Evolutionary conservation across 1,140 invertebrate genomes (phyloP).

Genomic region (Drosophila bipectinata): DNA sequence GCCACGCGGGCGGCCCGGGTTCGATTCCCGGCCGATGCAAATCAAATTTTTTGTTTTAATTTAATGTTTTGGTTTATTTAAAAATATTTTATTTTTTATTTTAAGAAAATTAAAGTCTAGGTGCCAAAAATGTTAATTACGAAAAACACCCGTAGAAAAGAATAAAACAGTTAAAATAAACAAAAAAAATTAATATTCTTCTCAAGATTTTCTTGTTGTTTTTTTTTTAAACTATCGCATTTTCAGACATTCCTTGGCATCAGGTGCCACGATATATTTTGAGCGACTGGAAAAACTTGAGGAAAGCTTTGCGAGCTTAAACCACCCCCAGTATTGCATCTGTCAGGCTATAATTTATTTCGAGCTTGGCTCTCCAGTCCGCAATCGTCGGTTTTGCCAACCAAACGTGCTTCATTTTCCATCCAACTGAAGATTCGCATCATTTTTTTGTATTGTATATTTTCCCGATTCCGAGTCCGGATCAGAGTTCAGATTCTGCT

Average conservation of each 20-base stretch:
- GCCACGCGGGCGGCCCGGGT: slow-evolving; percentile 93
- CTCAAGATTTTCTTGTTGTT: no score
- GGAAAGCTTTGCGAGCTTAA: slow-evolving; percentile 17
- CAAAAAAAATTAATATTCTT: no score
- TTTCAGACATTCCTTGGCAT: neutral
- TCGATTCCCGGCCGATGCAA: slow-evolving; percentile 86
- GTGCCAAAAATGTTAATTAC: no score
- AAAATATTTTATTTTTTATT: neutral
- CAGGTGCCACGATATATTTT: neutral
- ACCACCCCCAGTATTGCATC: slow-evolving; percentile 31
- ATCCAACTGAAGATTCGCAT: slow-evolving; percentile 37
- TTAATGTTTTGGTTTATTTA: neutral
- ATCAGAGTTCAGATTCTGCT: slow-evolving; percentile 25
- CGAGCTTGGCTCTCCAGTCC: slow-evolving; percentile 51
- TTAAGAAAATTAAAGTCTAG: no score
- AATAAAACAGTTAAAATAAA: no score
- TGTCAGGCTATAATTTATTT: slow-evolving; percentile 35
- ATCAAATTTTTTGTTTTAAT: slow-evolving; percentile 23
- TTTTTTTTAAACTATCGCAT: neutral
- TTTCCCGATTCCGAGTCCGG: slow-evolving; percentile 33
- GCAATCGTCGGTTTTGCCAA: slow-evolving; percentile 77
- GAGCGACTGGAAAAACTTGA: slow-evolving; percentile 2
- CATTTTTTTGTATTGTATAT: slow-evolving; percentile 25
- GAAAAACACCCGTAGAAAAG: no score
- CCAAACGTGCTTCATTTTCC: slow-evolving; percentile 71